Percentiles rank a stretch among this genome's conserved stretches.
Evolutionary conservation across 2,888 invertebrate genomes (phyloP).

Genomic region (Adineta ricciae): DNA sequence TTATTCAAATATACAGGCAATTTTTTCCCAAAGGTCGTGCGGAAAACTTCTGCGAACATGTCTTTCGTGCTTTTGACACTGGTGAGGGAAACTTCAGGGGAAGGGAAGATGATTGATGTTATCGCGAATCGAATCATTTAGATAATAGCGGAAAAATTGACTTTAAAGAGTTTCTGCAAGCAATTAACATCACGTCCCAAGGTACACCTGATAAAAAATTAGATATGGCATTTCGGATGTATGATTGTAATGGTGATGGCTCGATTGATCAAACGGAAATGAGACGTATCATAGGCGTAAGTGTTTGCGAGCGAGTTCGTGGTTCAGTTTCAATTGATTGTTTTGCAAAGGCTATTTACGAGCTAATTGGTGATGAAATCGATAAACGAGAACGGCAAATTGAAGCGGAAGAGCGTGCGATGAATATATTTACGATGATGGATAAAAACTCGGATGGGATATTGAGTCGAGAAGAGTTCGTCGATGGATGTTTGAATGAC

Average conservation of each 20-base stretch:
- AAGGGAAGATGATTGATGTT: not conserved
- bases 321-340: not conserved
- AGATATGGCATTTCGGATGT: conserved; percentile 19
- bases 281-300: conserved; percentile 14
- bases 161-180: conserved; percentile 19
- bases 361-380: conserved; percentile 6
- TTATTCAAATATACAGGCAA: conserved; percentile 10
- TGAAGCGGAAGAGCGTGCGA: not conserved
- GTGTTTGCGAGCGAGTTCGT: not conserved
- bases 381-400: not conserved
- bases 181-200: conserved; percentile 14
- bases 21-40: conserved; percentile 15
- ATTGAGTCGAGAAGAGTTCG: not conserved
- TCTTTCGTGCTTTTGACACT: conserved; percentile 22
- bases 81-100: not conserved
- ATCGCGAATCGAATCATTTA: not conserved
- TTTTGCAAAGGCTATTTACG: not conserved
- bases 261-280: not conserved
- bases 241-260: conserved; percentile 22
- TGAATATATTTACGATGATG: conserved; percentile 20
- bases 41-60: conserved; percentile 22
- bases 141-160: conserved; percentile 14
- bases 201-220: conserved; percentile 11
- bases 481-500: conserved; percentile 17
- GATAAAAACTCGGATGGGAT: conserved; percentile 15